Evolutionary conservation across 2,888 invertebrate species (phyloP), one percentile per base, ranked within the genome.

Genomic region (Myathropa florea): DNA sequence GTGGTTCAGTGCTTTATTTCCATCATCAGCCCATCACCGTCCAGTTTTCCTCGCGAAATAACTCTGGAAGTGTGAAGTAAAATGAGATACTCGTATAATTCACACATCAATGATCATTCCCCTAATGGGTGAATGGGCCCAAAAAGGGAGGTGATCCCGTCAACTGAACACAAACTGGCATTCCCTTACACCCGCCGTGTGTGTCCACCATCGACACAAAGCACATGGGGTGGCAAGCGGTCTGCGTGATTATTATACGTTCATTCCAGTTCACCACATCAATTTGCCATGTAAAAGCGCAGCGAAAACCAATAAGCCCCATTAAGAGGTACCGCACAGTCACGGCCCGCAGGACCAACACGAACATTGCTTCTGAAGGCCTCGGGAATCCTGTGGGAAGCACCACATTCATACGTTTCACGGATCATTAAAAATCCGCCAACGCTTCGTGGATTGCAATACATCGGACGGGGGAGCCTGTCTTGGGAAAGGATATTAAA

Each of bases 201-300:
- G 33, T 33, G 33, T n/a, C n/a, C n/a, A n/a, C n/a, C n/a, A n/a
- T n/a, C n/a, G 28, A 46, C 61, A 61, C 30, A 33, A 68, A 77
- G 59, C 33, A 61, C 60, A 33, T 46, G 53, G 64, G 21, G 33
- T 64, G 75, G 75, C 63, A 59, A 70, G 60, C 70, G 76, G 64
- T 60, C 64, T 59, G 59, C 76, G 64, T 76, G 64, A 82, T 77
- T 76, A 71, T 82, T 77, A 77, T 71, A 77, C 61, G 65, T 71
- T 65, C 65, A 60, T 71, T 71, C 33, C 33, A 71, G 33, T 9
- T 12, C 2, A 39, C 70, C 71, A 53, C 60, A 65, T 65, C 59
- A 46, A 59, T 72, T 26, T 72, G n/a, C 12, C 61, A 26, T 71
- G 46, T 21, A 36, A 60, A 70, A 23, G 60, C 59, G 24, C 26